These are phyloP conservation scores for Chromobotia macracanthus DNA, from an alignment of 2,797 vertebrate species.

Conservation along the genomic window DNA sequence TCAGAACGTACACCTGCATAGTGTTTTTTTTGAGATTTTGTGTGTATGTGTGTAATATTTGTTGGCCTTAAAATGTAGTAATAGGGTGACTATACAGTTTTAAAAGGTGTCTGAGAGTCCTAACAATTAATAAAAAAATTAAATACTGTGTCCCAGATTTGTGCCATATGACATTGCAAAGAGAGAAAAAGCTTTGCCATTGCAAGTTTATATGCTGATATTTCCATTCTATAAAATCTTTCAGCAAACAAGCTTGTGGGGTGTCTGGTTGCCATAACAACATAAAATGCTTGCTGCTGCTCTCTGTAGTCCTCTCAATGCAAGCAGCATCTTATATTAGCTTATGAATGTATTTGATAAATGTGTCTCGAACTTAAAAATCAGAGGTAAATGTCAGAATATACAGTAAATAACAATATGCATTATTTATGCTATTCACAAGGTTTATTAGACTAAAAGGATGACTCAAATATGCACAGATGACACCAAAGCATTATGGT, in stretches of 20 bases:
- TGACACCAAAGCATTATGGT: neutral
- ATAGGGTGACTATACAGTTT: neutral
- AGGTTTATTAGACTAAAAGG: too few species aligned
- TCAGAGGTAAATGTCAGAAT: too few species aligned
- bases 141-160: neutral
- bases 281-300: neutral
- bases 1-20: neutral
- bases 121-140: too few species aligned
- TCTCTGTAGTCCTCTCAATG: neutral
- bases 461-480: too few species aligned
- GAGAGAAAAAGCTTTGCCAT: neutral
- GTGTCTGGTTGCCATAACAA: neutral
- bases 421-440: too few species aligned
- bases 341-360: too few species aligned
- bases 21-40: neutral
- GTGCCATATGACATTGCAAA: too few species aligned
- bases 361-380: too few species aligned
- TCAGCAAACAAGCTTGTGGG: neutral
- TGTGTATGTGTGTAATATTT: conserved; percentile 2
- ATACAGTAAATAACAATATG: too few species aligned
- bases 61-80: neutral
- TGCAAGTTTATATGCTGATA: neutral
- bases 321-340: neutral
- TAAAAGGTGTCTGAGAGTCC: neutral
- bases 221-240: neutral